Conservation (phyloP, 2,888 invertebrate species). For the Drosophila niveifrons region DNA sequence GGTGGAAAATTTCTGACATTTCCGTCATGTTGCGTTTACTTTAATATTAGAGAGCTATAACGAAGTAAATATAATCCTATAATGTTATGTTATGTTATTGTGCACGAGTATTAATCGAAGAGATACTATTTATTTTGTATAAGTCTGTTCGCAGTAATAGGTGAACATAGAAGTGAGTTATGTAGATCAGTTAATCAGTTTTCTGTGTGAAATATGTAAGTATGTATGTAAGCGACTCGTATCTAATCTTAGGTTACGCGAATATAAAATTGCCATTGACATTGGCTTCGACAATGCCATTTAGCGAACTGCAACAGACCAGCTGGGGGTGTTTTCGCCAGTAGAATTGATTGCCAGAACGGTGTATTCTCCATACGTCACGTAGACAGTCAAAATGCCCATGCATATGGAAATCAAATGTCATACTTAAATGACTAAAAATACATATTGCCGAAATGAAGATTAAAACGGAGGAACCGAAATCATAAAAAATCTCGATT, state of each 20-base stretch:
- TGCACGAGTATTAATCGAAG: neutral
- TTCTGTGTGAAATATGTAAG: neutral
- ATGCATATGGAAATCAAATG: conserved; percentile 38
- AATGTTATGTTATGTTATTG: no score
- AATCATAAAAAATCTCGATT: conserved; percentile 22
- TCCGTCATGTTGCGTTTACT: conserved; percentile 67
- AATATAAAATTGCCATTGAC: conserved; percentile 19
- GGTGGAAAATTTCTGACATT: conserved; percentile 53
- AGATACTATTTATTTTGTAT: neutral
- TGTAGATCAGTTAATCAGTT: neutral
- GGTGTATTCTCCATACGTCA: conserved; percentile 71
- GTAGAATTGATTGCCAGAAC: conserved; percentile 2
- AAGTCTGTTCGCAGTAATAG: neutral
- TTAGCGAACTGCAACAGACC: conserved; percentile 16
- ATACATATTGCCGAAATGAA: conserved; percentile 21
- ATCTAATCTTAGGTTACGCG: conserved; percentile 39
- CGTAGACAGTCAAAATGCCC: conserved; percentile 56
- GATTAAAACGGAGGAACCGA: conserved; percentile 16
- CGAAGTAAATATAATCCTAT: no score
- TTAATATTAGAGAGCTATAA: no score
- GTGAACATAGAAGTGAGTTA: neutral
- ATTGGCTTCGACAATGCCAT: conserved; percentile 22
- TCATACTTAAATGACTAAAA: conserved; percentile 28
- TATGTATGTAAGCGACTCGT: neutral
- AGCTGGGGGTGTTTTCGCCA: conserved; percentile 28